Percentiles rank a stretch among this genome's conserved stretches.
Evolutionary conservation across 1,140 invertebrate genomes (phyloP).

Genomic region (Himalopsyche phryganea): DNA sequence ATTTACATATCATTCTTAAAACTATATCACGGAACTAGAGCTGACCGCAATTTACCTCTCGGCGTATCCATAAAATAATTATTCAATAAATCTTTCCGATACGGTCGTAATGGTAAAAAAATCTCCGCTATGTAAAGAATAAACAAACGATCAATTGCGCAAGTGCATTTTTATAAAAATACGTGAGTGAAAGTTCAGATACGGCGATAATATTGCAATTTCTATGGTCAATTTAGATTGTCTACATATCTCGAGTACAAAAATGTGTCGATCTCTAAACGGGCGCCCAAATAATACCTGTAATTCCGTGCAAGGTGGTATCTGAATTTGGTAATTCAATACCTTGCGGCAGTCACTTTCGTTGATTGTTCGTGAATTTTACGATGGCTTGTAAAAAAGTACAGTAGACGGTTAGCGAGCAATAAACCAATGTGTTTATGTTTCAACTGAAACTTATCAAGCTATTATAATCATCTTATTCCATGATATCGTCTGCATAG

Average conservation of each 20-base stretch:
- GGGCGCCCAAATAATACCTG: no score
- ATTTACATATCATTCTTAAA: neutral
- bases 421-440: no score
- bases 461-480: no score
- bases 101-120: conserved; percentile 8
- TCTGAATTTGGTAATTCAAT: no score
- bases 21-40: neutral
- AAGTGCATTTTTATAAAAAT: conserved; percentile 27
- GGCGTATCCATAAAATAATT: conserved; percentile 13
- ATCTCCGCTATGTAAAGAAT: conserved; percentile 3
- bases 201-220: conserved; percentile 9
- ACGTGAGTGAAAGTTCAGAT: conserved; percentile 30
- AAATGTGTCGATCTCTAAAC: conserved; percentile 9
- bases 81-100: conserved; percentile 16
- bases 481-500: no score
- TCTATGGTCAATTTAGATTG: conserved; percentile 13
- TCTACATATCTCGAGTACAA: conserved; percentile 1
- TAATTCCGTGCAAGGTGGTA: no score
- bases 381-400: no score
- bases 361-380: no score
- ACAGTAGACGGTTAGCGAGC: no score
- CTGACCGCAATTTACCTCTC: neutral
- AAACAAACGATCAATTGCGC: conserved; percentile 10
- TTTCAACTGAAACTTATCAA: no score
- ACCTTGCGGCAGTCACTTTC: no score